phyloP scores from a whole-genome alignment of 64 coral and sea anemone genomes.

The Pocillopora verrucosa region DNA sequence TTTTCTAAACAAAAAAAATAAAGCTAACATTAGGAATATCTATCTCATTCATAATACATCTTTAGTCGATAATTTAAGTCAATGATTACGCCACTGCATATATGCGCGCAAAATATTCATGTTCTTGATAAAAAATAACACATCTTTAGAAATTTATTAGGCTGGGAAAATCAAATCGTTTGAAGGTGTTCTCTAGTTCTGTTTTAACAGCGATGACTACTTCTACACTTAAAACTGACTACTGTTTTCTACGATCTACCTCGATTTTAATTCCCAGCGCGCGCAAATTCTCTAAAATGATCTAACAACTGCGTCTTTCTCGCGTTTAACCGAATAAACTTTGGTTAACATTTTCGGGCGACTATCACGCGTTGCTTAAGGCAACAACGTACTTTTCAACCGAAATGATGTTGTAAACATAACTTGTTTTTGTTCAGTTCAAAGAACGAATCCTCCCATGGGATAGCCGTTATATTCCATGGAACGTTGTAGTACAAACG shows the following conservation, averaged over 20 bases:
- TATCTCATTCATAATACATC: slow-evolving; percentile 2
- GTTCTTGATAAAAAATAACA: slow-evolving; percentile 13
- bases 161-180: slow-evolving; percentile 28
- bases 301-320: neutral
- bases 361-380: slow-evolving; percentile 14
- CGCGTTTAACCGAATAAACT: neutral
- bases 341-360: neutral
- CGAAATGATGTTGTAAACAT: slow-evolving; percentile 7
- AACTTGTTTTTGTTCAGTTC: slow-evolving; percentile 14
- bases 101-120: neutral
- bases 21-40: neutral
- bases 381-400: slow-evolving; percentile 11
- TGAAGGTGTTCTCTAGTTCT: neutral
- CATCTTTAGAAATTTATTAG: slow-evolving; percentile 8
- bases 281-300: slow-evolving; percentile 25
- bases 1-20: neutral
- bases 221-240: neutral
- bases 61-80: neutral
- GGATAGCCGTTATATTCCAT: neutral
- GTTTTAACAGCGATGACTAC: slow-evolving; percentile 5
- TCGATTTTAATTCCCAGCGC: slow-evolving; percentile 11
- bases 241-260: neutral
- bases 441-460: slow-evolving; percentile 13
- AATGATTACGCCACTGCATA: neutral
- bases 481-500: too few species aligned